Evolutionary conservation across 2,113 vertebrate species (phyloP).

Genomic region (Leucopsar rothschildi): DNA sequence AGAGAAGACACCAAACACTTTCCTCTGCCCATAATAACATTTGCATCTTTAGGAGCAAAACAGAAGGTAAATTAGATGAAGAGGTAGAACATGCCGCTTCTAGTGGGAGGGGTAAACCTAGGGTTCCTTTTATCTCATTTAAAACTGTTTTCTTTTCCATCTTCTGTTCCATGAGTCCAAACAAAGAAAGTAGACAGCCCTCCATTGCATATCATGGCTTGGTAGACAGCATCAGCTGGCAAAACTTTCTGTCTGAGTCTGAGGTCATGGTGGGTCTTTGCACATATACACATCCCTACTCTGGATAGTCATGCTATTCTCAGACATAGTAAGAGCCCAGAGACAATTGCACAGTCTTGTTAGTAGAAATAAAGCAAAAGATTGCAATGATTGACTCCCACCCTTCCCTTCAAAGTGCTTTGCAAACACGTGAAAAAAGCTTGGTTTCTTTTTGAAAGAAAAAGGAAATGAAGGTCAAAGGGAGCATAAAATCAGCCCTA

Average conservation of each 20-base stretch:
- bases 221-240: background rate
- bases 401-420: slow-evolving; percentile 10
- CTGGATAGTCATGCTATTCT: background rate
- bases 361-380: background rate
- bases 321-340: background rate
- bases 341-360: background rate
- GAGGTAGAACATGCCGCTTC: background rate
- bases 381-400: background rate
- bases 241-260: background rate
- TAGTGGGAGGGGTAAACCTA: background rate
- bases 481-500: slow-evolving; percentile 23
- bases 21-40: background rate
- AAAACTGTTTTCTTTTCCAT: background rate
- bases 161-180: background rate
- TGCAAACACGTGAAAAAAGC: background rate
- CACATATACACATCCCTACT: background rate
- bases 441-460: background rate
- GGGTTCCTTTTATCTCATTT: background rate
- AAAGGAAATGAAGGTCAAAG: slow-evolving; percentile 23
- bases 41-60: background rate
- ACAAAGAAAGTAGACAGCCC: background rate
- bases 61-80: background rate
- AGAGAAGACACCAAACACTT: background rate
- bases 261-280: background rate
- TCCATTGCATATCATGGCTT: background rate